Evolutionary conservation across 2,797 vertebrate genomes (phyloP).

Genomic region (Simalia tracyae): DNA sequence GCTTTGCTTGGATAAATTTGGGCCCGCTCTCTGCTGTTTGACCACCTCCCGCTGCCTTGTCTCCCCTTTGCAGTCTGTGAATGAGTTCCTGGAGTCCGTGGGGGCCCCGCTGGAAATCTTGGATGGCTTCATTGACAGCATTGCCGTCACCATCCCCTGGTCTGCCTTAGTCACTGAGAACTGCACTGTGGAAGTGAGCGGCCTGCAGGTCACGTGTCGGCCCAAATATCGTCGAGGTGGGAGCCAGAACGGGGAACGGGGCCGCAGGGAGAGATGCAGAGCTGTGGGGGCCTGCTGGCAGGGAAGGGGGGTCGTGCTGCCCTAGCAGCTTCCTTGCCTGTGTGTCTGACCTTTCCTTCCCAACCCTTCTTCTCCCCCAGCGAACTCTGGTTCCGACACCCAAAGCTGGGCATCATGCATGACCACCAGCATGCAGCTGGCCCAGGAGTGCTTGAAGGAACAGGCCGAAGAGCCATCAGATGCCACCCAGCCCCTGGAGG

Average conservation of each 20-base stretch:
- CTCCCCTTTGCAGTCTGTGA: constrained; percentile 14
- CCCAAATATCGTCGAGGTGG: constrained; percentile 87
- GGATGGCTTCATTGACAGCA: constrained; percentile 88
- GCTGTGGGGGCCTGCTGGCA: not conserved
- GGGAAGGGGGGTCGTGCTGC: no score
- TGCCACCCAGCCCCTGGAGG: constrained; percentile 87
- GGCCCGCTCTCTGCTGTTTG: not conserved
- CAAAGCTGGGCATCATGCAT: constrained; percentile 91
- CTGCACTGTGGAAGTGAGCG: constrained; percentile 85
- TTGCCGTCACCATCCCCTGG: constrained; percentile 90
- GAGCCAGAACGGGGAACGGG: constrained; percentile 35
- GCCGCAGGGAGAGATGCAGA: not conserved
- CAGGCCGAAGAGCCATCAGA: constrained; percentile 86
- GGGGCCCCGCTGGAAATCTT: constrained; percentile 88
- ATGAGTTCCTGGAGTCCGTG: constrained; percentile 87
- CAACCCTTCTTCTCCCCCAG: not conserved
- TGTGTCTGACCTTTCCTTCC: no score
- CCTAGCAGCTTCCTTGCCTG: not conserved
- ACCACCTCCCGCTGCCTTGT: not conserved
- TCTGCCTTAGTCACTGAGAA: constrained; percentile 90
- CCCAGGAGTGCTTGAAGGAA: constrained; percentile 92
- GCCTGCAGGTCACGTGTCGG: constrained; percentile 89
- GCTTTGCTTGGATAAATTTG: no score
- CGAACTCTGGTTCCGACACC: constrained; percentile 77
- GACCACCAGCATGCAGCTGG: constrained; percentile 93